A percentile compares a stretch with the other conserved stretches of the same genome.
These are phyloP conservation scores for Drosophila atripex DNA, from an alignment of 2,888 invertebrate genomes.

Conservation along the genomic window DNA sequence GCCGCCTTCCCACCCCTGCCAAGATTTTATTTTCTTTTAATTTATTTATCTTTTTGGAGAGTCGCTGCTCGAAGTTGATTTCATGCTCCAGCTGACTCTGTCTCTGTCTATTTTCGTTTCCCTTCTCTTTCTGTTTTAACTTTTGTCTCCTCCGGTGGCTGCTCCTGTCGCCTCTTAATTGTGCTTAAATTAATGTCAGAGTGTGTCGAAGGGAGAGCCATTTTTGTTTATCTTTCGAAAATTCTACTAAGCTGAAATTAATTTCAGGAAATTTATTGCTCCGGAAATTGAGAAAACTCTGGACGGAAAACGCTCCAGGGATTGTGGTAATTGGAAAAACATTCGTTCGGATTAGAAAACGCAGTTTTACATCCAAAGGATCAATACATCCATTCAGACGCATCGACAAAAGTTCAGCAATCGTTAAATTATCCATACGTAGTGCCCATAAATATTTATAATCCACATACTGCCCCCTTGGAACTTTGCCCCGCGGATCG, in stretches of 20 bases:
- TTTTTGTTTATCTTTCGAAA: slow-evolving; percentile 39
- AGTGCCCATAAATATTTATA: slow-evolving; percentile 30
- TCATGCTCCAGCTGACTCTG: slow-evolving; percentile 13
- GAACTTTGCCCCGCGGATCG: slow-evolving; percentile 1
- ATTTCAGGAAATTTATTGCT: slow-evolving; percentile 34
- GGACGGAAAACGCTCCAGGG: background rate
- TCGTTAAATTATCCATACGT: slow-evolving; percentile 20
- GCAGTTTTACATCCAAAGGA: background rate
- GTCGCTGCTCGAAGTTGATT: slow-evolving; percentile 27
- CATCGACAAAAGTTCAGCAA: slow-evolving; percentile 8
- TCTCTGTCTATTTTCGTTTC: background rate
- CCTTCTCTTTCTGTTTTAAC: background rate
- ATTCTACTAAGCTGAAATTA: slow-evolving; percentile 20
- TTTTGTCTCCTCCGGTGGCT: background rate
- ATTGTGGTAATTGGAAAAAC: background rate
- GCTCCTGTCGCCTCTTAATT: slow-evolving; percentile 45
- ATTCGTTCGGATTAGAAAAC: background rate
- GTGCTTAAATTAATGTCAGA: slow-evolving; percentile 34
- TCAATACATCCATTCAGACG: background rate
- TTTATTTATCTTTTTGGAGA: slow-evolving; percentile 40
- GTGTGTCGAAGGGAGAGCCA: slow-evolving; percentile 24
- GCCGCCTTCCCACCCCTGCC: background rate
- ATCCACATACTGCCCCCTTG: slow-evolving; percentile 24
- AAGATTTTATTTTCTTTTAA: slow-evolving; percentile 38
- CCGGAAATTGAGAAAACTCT: slow-evolving; percentile 24